These are phyloP conservation scores for Campoplex capitator DNA, from an alignment of 2,888 invertebrate species.

Conservation along the genomic window DNA sequence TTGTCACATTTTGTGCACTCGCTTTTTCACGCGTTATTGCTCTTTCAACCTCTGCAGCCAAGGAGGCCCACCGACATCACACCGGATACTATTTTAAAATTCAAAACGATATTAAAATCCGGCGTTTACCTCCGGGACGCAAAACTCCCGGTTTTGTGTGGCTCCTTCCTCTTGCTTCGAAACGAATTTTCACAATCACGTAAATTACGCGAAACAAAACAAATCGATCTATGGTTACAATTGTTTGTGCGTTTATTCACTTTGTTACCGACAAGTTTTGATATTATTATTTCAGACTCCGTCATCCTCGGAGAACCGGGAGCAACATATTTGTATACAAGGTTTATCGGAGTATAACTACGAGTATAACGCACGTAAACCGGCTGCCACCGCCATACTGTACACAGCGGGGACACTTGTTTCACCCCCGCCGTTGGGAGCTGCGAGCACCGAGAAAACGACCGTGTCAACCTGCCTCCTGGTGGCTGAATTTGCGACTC, in stretches of 20 bases:
- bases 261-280: neutral
- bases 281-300: neutral
- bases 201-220: neutral
- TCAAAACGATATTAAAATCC: neutral
- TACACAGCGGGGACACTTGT: slow-evolving; percentile 72
- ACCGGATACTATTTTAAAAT: neutral
- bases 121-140: neutral
- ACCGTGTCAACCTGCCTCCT: slow-evolving; percentile 5
- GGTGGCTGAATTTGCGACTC: slow-evolving; percentile 7
- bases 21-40: neutral
- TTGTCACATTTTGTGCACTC: slow-evolving; percentile 13
- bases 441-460: slow-evolving; percentile 21
- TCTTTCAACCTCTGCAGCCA: neutral
- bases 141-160: neutral
- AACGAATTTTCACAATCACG: neutral
- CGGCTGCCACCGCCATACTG: slow-evolving; percentile 79
- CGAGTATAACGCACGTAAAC: slow-evolving; percentile 57
- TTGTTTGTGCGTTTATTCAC: neutral
- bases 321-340: slow-evolving; percentile 9
- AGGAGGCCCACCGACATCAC: neutral
- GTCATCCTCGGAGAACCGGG: neutral
- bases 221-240: slow-evolving; percentile 10
- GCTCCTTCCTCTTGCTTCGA: neutral
- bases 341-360: slow-evolving; percentile 27
- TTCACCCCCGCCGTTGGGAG: slow-evolving; percentile 23